phyloP scores from a whole-genome alignment of 2,797 vertebrate species.

The Gymnocypris eckloni region DNA sequence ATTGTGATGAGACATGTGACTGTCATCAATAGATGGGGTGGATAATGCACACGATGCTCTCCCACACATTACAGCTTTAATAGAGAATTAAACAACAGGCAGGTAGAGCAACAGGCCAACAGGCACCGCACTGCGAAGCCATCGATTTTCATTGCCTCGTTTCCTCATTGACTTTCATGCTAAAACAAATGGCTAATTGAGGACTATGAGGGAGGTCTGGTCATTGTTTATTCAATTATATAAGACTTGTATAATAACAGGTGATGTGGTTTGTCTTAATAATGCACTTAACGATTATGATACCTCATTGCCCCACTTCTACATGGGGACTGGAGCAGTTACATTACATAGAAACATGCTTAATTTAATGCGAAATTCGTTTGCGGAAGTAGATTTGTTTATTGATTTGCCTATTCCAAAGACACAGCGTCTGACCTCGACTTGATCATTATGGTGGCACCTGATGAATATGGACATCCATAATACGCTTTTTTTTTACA shows the following conservation, averaged over 20 bases:
- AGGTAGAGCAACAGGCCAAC: slow-evolving; percentile 59
- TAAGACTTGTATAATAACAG: slow-evolving; percentile 61
- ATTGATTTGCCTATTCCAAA: neutral
- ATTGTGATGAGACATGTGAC: slow-evolving; percentile 76
- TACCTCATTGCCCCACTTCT: slow-evolving; percentile 46
- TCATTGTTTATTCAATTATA: slow-evolving; percentile 61
- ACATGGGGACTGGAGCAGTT: slow-evolving; percentile 44
- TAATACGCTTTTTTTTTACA: neutral
- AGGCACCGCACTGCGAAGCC: slow-evolving; percentile 58
- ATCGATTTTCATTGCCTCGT: slow-evolving; percentile 64
- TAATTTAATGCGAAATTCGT: slow-evolving; percentile 36
- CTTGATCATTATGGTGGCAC: slow-evolving; percentile 19
- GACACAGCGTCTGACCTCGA: neutral
- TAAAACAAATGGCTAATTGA: slow-evolving; percentile 62
- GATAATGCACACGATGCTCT: slow-evolving; percentile 68
- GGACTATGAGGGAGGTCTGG: slow-evolving; percentile 58
- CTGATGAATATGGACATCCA: slow-evolving; percentile 25
- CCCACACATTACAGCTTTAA: slow-evolving; percentile 59
- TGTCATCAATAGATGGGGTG: slow-evolving; percentile 74
- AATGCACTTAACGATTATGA: slow-evolving; percentile 58
- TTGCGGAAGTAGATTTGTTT: neutral
- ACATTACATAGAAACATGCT: slow-evolving; percentile 14
- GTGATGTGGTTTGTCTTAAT: slow-evolving; percentile 63
- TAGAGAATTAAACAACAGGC: slow-evolving; percentile 60
- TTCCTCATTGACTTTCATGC: slow-evolving; percentile 58